Evolutionary conservation across 2,888 invertebrate species (phyloP).

Genomic region (Candidula unifasciata): DNA sequence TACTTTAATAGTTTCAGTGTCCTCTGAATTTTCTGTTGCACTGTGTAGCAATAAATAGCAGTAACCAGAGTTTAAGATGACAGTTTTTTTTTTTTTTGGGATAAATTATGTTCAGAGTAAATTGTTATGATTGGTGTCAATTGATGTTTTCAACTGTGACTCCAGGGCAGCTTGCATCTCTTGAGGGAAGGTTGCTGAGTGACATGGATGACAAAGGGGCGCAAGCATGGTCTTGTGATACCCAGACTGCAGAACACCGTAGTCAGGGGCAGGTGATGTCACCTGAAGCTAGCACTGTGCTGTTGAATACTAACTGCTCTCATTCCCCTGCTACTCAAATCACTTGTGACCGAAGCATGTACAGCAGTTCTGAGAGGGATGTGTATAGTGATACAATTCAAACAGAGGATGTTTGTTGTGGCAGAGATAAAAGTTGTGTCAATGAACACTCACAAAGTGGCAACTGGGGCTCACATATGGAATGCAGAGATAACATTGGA

Average conservation of each 20-base stretch:
- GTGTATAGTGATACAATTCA: neutral
- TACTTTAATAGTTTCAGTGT: too few relatives aligned
- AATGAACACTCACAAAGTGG: neutral
- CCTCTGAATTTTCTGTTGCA: too few relatives aligned
- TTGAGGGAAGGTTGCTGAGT: constrained; percentile 23
- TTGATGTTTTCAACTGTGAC: constrained; percentile 30
- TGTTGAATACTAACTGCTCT: neutral
- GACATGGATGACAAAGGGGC: constrained; percentile 37
- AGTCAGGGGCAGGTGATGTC: constrained; percentile 45
- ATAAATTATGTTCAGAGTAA: too few relatives aligned
- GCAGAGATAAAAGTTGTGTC: neutral
- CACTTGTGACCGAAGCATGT: neutral
- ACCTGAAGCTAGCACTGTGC: constrained; percentile 22
- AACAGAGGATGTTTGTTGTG: neutral
- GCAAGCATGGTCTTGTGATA: constrained; percentile 33
- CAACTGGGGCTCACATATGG: neutral
- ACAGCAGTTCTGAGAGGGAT: neutral
- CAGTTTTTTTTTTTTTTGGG: too few relatives aligned
- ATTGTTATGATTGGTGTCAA: too few relatives aligned
- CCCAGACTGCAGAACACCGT: constrained; percentile 39
- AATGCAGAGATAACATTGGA: neutral
- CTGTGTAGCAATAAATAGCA: too few relatives aligned
- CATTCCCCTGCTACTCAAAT: constrained; percentile 32
- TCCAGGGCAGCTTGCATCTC: constrained; percentile 31
- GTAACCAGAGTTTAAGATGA: too few relatives aligned